Evolutionary conservation across 2,113 vertebrate genomes (phyloP).

Genomic region (Emydura subglobosa): DNA sequence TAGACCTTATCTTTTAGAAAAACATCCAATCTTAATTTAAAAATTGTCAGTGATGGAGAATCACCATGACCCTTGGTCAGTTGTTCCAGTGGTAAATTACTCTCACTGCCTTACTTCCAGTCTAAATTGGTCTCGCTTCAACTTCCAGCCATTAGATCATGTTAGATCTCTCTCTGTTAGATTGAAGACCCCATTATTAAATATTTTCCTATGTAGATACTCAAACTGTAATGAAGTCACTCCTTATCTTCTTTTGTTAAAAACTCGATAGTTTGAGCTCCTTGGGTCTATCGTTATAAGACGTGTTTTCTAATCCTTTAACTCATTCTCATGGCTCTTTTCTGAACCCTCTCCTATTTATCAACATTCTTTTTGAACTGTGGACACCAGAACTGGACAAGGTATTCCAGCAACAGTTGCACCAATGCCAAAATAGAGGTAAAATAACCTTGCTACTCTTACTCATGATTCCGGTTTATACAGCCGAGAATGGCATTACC

Average conservation of each 20-base stretch:
- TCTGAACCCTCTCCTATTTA: no score
- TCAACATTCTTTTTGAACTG: no score
- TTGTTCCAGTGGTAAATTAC: neutral
- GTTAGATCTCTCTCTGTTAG: neutral
- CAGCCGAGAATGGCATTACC: no score
- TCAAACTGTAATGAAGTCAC: neutral
- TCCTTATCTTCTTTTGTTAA: neutral
- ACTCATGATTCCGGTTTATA: no score
- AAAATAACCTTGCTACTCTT: no score
- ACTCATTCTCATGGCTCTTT: no score
- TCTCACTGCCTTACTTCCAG: neutral
- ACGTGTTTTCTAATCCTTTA: no score
- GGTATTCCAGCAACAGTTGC: no score
- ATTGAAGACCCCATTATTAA: neutral
- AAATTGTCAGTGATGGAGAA: neutral
- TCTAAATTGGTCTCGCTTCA: neutral
- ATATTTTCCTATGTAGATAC: neutral
- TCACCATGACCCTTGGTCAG: neutral
- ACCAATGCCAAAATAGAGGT: no score
- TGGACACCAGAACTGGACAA: no score
- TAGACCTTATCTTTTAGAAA: no score
- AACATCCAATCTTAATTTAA: neutral
- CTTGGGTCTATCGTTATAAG: neutral
- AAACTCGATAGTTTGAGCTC: neutral
- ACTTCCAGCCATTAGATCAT: neutral